Percentiles rank a stretch among this genome's conserved stretches.
Conservation (phyloP, 2,113 vertebrate genomes). For the Alethe diademata region DNA sequence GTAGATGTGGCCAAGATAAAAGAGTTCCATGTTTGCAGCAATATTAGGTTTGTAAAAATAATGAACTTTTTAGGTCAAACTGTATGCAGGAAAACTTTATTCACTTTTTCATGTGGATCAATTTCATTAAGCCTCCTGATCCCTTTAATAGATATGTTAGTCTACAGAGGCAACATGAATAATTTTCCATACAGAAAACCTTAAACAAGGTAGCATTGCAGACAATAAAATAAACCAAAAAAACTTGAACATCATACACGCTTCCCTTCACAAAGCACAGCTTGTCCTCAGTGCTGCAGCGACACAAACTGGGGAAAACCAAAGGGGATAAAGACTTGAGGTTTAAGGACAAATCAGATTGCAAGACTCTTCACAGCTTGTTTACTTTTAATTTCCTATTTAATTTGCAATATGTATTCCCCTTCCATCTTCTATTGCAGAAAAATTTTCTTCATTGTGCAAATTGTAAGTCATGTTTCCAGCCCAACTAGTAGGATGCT, state of each 20-base stretch:
- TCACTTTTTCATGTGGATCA: neutral
- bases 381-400: neutral
- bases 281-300: neutral
- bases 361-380: neutral
- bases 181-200: neutral
- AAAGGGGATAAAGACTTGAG: neutral
- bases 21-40: neutral
- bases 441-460: neutral
- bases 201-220: neutral
- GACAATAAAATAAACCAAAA: neutral
- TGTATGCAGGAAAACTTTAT: neutral
- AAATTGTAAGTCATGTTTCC: neutral
- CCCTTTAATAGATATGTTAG: conserved; percentile 58
- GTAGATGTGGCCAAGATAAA: neutral
- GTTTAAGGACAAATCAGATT: neutral
- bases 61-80: conserved; percentile 70
- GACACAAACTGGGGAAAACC: neutral
- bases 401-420: neutral
- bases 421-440: neutral
- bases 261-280: neutral
- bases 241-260: neutral
- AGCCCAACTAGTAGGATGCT: neutral
- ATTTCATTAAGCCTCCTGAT: conserved; percentile 53
- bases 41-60: conserved; percentile 56
- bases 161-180: conserved; percentile 22